These are phyloP conservation scores for Desoria tigrina DNA, from an alignment of 2,888 invertebrate genomes.

Conservation along the genomic window DNA sequence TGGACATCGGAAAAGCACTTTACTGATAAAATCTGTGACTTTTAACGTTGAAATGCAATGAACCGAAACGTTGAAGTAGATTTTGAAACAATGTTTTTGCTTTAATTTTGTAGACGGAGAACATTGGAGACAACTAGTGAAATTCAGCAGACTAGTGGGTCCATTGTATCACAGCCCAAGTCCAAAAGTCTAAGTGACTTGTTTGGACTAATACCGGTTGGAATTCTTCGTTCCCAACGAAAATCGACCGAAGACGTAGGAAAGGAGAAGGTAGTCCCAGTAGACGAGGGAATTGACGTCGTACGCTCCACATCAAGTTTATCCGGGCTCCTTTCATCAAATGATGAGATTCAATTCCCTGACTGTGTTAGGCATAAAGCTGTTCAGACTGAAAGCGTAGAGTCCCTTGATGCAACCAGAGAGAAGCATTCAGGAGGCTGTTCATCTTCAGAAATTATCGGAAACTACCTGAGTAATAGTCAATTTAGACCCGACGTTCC, in stretches of 20 bases:
- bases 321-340: constrained; percentile 20
- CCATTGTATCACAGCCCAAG: constrained; percentile 62
- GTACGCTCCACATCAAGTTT: constrained; percentile 19
- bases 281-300: neutral
- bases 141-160: constrained; percentile 24
- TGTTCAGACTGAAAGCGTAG: constrained; percentile 40
- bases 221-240: constrained; percentile 64
- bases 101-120: constrained; percentile 31
- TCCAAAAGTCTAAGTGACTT: constrained; percentile 83
- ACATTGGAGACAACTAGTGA: constrained; percentile 48
- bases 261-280: neutral
- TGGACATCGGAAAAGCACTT: too few species aligned
- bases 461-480: neutral
- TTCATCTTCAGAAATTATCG: constrained; percentile 19
- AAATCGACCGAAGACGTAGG: constrained; percentile 39
- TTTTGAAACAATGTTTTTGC: too few species aligned
- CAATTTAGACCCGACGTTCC: neutral
- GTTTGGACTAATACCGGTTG: constrained; percentile 61
- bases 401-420: constrained; percentile 46
- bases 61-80: too few species aligned
- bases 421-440: constrained; percentile 1
- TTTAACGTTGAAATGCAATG: too few species aligned
- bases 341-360: constrained; percentile 10
- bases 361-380: constrained; percentile 31
- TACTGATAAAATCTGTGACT: too few species aligned